Percentiles rank a stretch among this genome's conserved stretches.
Evolutionary conservation across 2,113 vertebrate species (phyloP).

Genomic region (Gavialis gangeticus): DNA sequence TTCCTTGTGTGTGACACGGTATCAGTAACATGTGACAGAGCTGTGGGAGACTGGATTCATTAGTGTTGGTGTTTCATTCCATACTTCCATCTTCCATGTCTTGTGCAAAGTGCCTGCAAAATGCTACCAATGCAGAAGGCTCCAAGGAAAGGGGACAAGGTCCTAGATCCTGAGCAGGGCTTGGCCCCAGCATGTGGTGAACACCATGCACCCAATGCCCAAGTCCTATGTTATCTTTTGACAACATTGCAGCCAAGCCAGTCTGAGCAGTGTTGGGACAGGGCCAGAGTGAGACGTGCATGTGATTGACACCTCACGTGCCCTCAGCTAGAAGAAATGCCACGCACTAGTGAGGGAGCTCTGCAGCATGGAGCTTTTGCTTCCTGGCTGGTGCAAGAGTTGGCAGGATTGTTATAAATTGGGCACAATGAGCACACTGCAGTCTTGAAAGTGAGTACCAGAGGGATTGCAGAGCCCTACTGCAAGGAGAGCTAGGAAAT

Average conservation of each 20-base stretch:
- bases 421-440: background rate
- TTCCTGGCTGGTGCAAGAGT: background rate
- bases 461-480: background rate
- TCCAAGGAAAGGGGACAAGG: background rate
- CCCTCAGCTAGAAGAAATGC: background rate
- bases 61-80: background rate
- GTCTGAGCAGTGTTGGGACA: background rate
- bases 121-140: background rate
- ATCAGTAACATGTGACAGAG: rapidly evolving
- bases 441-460: background rate
- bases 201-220: background rate
- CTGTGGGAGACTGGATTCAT: background rate
- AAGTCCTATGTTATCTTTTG: constrained; percentile 20
- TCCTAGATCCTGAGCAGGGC: background rate
- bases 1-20: background rate
- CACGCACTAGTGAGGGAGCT: background rate
- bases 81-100: background rate
- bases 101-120: background rate
- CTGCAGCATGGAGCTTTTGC: background rate
- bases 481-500: no score
- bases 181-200: constrained; percentile 6
- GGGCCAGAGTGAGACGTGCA: background rate
- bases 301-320: no score
- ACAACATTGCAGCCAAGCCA: background rate
- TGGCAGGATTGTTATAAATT: background rate